phyloP scores from a whole-genome alignment of 2,113 vertebrate species.

The Sceloporus undulatus region DNA sequence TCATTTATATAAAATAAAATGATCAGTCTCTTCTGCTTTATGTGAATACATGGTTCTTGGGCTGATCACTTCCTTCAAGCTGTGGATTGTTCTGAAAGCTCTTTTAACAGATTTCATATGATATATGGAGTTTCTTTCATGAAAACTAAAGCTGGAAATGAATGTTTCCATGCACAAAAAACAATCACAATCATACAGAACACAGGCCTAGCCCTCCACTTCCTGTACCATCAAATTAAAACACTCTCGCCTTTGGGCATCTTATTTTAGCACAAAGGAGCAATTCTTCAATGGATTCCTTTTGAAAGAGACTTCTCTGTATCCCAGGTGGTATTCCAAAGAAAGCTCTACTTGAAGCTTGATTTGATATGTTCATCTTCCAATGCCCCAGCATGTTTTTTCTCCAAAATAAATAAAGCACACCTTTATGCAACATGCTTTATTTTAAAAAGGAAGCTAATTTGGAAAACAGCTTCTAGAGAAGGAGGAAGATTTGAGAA shows the following conservation, averaged over 20 bases:
- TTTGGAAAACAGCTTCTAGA: slow-evolving; percentile 25
- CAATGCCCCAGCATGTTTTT: slow-evolving; percentile 28
- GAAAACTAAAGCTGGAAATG: slow-evolving; percentile 26
- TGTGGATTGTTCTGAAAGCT: fast-evolving
- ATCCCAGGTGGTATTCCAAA: slow-evolving; percentile 39
- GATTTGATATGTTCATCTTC: slow-evolving; percentile 36
- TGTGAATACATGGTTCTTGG: fast-evolving
- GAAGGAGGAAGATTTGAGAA: slow-evolving; percentile 23
- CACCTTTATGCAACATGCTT: slow-evolving; percentile 20
- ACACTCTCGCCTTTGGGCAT: slow-evolving; percentile 45
- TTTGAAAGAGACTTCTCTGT: slow-evolving; percentile 20
- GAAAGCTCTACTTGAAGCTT: slow-evolving; percentile 40
- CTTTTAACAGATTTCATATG: slow-evolving; percentile 25
- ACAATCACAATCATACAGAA: background rate
- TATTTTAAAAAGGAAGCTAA: slow-evolving; percentile 38
- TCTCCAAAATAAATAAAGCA: slow-evolving; percentile 43
- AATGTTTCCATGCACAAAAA: background rate
- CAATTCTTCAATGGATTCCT: slow-evolving; percentile 55
- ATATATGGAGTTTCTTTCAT: background rate
- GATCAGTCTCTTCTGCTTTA: background rate
- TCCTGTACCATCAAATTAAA: slow-evolving; percentile 46
- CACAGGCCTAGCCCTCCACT: slow-evolving; percentile 28
- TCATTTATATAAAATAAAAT: background rate
- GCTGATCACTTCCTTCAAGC: fast-evolving
- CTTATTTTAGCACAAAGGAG: slow-evolving; percentile 42